Percentiles rank a stretch among this genome's conserved stretches.
Conservation (phyloP, 2,113 vertebrate species). For the Psettodes erumei region DNA sequence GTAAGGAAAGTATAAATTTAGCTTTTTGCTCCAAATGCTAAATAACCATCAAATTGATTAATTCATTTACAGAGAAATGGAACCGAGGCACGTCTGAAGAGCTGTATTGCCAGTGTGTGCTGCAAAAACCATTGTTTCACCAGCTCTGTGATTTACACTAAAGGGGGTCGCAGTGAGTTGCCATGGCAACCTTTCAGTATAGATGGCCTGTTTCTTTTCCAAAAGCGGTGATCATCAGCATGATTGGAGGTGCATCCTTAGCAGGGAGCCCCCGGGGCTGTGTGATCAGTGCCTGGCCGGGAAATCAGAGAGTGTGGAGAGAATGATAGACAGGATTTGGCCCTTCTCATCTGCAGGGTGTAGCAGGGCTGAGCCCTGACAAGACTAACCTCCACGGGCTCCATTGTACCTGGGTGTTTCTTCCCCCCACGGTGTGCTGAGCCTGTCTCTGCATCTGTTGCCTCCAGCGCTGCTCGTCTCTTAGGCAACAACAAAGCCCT, state of each 20-base stretch:
- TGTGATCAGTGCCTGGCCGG: slow-evolving; percentile 57
- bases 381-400: slow-evolving; percentile 9
- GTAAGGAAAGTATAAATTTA: background rate
- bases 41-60: too few relatives aligned
- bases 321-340: slow-evolving; percentile 24
- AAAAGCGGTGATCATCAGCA: slow-evolving; percentile 62
- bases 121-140: slow-evolving; percentile 60
- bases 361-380: slow-evolving; percentile 7
- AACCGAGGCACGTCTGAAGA: slow-evolving; percentile 2
- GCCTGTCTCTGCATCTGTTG: slow-evolving; percentile 14
- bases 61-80: background rate
- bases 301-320: slow-evolving; percentile 38
- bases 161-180: slow-evolving; percentile 65
- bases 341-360: slow-evolving; percentile 35
- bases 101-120: slow-evolving; percentile 33
- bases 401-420: slow-evolving; percentile 27
- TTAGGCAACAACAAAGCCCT: slow-evolving; percentile 64
- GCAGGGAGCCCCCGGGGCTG: slow-evolving; percentile 48
- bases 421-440: background rate
- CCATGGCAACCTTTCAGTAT: slow-evolving; percentile 70
- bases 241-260: slow-evolving; percentile 70
- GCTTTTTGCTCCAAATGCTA: background rate
- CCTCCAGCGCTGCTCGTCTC: slow-evolving; percentile 46
- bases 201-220: slow-evolving; percentile 63
- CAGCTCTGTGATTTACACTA: slow-evolving; percentile 59